Evolutionary conservation across 2,888 invertebrate species (phyloP).

Genomic region (Bimastos eiseni): DNA sequence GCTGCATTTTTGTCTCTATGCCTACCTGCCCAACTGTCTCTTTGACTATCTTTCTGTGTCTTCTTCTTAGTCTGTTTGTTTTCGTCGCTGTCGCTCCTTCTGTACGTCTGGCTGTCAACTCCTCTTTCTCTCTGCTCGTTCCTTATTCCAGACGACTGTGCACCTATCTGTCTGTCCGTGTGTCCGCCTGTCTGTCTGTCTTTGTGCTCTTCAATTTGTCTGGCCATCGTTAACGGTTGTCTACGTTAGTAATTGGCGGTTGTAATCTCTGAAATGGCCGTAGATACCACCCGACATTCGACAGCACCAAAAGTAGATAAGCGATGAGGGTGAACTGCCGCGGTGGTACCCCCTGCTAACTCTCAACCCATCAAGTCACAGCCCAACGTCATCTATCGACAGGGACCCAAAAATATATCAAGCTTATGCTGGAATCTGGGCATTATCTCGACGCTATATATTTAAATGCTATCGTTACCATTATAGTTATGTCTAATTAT

Average conservation of each 20-base stretch:
- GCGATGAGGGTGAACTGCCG: background rate
- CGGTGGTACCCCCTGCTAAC: background rate
- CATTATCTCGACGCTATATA: background rate
- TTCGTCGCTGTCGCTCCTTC: background rate
- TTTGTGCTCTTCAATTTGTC: background rate
- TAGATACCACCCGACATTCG: background rate
- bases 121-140: background rate
- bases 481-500: too few species aligned
- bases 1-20: too few species aligned
- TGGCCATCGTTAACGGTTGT: background rate
- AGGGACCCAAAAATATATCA: background rate
- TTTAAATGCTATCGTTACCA: too few species aligned
- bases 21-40: background rate
- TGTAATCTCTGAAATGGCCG: background rate
- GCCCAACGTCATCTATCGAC: background rate
- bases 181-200: constrained; percentile 7
- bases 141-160: too few species aligned
- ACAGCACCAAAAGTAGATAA: background rate
- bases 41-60: background rate
- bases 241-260: background rate
- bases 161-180: background rate
- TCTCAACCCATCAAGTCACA: background rate
- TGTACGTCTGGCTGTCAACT: background rate
- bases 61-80: background rate
- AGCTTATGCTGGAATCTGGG: background rate